Base-by-base conservation (phyloP, 2,113 vertebrate species). In the Rafetus swinhoei region DNA sequence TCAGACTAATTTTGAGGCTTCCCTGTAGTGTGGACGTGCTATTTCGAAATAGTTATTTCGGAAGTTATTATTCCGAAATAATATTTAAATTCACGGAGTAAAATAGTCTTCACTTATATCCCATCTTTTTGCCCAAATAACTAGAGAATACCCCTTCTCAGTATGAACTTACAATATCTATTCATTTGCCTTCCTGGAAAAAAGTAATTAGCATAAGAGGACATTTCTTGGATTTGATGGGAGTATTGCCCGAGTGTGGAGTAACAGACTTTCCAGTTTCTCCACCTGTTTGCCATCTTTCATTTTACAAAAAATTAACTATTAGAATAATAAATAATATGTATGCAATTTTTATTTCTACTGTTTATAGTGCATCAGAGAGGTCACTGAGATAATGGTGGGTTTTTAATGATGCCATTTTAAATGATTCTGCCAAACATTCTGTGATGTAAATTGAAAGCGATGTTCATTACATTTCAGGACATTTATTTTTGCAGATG, bases 401-500 rank as follows among this genome's bases (percentile, higher is more conserved):
- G n/a, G 32, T 56, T 89, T 94, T 92, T 74, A 55, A 59, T 86
- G 82, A 19, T 35, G 25, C 1, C 60, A 25, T 35, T 77, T 59
- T 45, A 92, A 92, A 13, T 1, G 0, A 80, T 80, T 88, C 11
- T 11, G 83, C 27, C 53, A 87, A 29, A 55, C 10, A 53, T 12
- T 65, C 74, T 55, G 2, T 45, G 52, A 62, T 3, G 57, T 54
- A 93, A 95, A 72, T 85, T 80, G 52, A 45, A 80, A 89, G 39
- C 14, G 56, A 7, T 81, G 5, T 21, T 59, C 32, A 2, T 50
- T 76, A 77, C 12, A 86, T 84, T 16, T 77, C n/a, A 8, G 56
- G 59, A 88, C 1, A 1, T 45, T 54, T 3, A 53, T 85, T 18
- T 87, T 81, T 79, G 59, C 84, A 99, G 99, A 99, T 97, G 98